Base-by-base conservation (phyloP, 2,888 invertebrate species). In the Sericinus montela region DNA sequence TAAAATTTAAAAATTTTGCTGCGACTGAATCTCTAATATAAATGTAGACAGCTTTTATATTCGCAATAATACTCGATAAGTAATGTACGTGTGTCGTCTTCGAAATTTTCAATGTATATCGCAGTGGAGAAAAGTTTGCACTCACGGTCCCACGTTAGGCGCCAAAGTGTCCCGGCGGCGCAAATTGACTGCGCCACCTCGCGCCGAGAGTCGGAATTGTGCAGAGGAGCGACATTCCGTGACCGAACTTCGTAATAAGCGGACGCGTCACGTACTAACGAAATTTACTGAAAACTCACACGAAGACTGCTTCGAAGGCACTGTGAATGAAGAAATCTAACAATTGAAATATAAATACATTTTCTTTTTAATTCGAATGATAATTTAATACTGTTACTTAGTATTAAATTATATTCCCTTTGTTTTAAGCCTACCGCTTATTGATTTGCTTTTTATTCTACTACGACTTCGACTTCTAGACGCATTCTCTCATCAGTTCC, bases 101-200 rank as follows among this genome's bases (percentile, higher is more conserved):
- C 45, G 45, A 36, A 55, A 55, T 52, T 52, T 46, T 43, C 52
- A 40, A 64, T 57, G 50, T 56, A 53, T 48, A 55, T 41, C 29
- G 25, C 16, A 48, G 13, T 11, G 28, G 11, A 42, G 42, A 38
- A 54, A 53, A 52, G 52, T 57, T 57, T 45, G 43, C 46, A 46
- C 46, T 47, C 37, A 37, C 10, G 41, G 57, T 40, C 58, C 69
- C 74, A 58, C 51, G 70, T 65, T 73, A 80, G 77, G 81, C 75
- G 76, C 78, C 78, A 81, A 80, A 74, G 65, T 57, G 60, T 63
- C 58, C 53, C 44, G 52, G 47, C 36, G 55, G 67, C 64, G 65
- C 69, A 79, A 81, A 79, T 79, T 81, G 83, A 78, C 83, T 81
- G 75, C 73, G 78, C 76, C 81, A 75, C 75, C 82, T 80, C 67